Percentiles rank a stretch among this genome's conserved stretches.
phyloP scores from a whole-genome alignment of 2,888 invertebrate genomes.

The Corythucha ciliata region DNA sequence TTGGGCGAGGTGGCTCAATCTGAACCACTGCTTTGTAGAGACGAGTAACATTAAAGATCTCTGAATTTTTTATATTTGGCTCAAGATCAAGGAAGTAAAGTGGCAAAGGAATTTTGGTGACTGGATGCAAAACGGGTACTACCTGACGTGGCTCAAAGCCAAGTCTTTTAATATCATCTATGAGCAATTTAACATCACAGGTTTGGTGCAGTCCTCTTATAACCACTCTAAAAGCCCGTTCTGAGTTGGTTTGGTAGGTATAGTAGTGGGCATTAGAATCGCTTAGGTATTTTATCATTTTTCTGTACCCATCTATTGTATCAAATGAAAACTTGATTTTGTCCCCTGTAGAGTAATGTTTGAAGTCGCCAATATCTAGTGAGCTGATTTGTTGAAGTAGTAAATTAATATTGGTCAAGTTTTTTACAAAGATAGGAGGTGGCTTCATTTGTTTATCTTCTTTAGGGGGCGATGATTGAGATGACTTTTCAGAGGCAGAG shows the following conservation, averaged over 20 bases:
- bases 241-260: slow-evolving; percentile 5
- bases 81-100: slow-evolving; percentile 1
- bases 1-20: slow-evolving; percentile 3
- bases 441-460: slow-evolving; percentile 8
- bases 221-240: slow-evolving; percentile 6
- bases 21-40: not conserved
- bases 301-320: slow-evolving; percentile 6
- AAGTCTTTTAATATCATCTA: not conserved
- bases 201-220: slow-evolving; percentile 3
- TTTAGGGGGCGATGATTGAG: too few relatives aligned
- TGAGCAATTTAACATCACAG: slow-evolving; percentile 2
- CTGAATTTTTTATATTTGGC: slow-evolving; percentile 1
- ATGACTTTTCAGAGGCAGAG: too few relatives aligned
- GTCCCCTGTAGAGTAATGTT: slow-evolving; percentile 2
- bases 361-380: not conserved
- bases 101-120: slow-evolving; percentile 3
- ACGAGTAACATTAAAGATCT: not conserved
- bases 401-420: slow-evolving; percentile 4
- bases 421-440: slow-evolving; percentile 7
- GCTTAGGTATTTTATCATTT: not conserved
- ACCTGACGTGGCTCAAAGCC: slow-evolving; percentile 1
- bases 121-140: slow-evolving; percentile 4
- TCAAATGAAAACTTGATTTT: slow-evolving; percentile 8
- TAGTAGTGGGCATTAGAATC: not conserved
- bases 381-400: not conserved